phyloP scores from a whole-genome alignment of 2,888 invertebrate genomes.

The Drosophila kambysellisi region DNA sequence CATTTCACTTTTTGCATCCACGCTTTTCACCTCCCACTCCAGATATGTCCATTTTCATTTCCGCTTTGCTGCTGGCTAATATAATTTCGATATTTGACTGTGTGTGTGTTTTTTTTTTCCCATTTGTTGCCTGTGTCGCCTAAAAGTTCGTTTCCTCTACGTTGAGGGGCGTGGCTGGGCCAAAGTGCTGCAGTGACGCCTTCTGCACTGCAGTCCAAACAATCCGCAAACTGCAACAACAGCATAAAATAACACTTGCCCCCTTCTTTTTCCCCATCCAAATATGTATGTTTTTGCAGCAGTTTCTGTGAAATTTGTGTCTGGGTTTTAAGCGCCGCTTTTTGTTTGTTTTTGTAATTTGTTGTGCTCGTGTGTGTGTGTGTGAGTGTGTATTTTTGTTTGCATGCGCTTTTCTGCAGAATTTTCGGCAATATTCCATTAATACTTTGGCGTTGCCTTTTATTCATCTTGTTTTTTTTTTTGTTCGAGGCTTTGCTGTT shows the following conservation, averaged over 20 bases:
- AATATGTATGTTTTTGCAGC: constrained; percentile 21
- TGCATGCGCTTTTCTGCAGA: constrained; percentile 75
- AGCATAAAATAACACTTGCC: constrained; percentile 48
- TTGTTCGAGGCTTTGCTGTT: constrained; percentile 40
- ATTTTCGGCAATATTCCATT: constrained; percentile 81
- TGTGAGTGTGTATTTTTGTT: constrained; percentile 42
- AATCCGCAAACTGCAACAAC: constrained; percentile 71
- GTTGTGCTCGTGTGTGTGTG: constrained; percentile 31
- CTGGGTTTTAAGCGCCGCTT: constrained; percentile 64
- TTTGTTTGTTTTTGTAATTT: constrained; percentile 70
- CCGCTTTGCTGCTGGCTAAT: constrained; percentile 63
- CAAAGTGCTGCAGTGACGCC: constrained; percentile 65
- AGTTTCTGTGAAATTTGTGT: constrained; percentile 64
- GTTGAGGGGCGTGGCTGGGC: constrained; percentile 61
- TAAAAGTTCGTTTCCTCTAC: constrained; percentile 64
- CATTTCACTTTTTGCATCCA: constrained; percentile 25
- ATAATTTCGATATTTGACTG: constrained; percentile 70
- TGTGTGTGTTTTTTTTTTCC: not conserved
- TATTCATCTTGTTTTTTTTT: not conserved
- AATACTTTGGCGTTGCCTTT: constrained; percentile 56
- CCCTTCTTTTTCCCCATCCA: constrained; percentile 11
- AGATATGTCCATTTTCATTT: constrained; percentile 59
- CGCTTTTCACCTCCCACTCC: constrained; percentile 3
- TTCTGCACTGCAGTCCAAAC: constrained; percentile 40
- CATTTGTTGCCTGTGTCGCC: constrained; percentile 32